Percentiles rank a stretch among this genome's conserved stretches.
Evolutionary conservation across 2,888 invertebrate species (phyloP).

Genomic region (Ditylenchus weischeri): DNA sequence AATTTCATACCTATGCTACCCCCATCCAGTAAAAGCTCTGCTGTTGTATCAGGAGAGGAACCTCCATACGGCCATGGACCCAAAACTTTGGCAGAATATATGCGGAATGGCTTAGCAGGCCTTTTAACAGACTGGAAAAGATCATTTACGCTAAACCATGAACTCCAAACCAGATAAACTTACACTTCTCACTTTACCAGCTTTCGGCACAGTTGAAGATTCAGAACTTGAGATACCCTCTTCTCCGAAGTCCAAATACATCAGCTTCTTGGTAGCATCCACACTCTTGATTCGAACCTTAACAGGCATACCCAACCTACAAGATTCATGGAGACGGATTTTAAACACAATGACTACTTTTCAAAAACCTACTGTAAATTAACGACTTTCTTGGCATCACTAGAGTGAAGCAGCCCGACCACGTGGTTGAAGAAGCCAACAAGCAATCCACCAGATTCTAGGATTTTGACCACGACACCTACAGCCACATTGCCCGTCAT

Average conservation of each 20-base stretch:
- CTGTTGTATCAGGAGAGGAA: conserved; percentile 27
- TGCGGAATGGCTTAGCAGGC: conserved; percentile 33
- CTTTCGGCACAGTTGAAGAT: too few relatives aligned
- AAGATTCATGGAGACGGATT: too few relatives aligned
- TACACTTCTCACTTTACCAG: neutral
- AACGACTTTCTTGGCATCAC: conserved; percentile 18
- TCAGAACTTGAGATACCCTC: neutral
- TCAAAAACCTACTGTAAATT: conserved; percentile 21
- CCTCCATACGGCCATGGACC: conserved; percentile 37
- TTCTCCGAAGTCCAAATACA: conserved; percentile 22
- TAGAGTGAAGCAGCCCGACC: conserved; percentile 28
- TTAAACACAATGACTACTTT: too few relatives aligned
- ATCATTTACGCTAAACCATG: too few relatives aligned
- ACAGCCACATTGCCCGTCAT: conserved; percentile 31
- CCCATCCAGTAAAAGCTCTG: conserved; percentile 30
- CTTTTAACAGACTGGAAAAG: too few relatives aligned
- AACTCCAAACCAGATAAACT: too few relatives aligned
- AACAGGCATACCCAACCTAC: conserved; percentile 29
- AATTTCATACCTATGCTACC: conserved; percentile 29
- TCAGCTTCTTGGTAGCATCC: conserved; percentile 24
- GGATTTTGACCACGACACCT: conserved; percentile 37
- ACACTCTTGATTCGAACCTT: conserved; percentile 27
- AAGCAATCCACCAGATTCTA: conserved; percentile 40
- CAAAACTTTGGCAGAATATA: conserved; percentile 33
- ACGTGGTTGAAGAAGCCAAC: conserved; percentile 44